A percentile compares a stretch with the other conserved stretches of the same genome.
These are phyloP conservation scores for Empidonax alnorum DNA, from an alignment of 2,113 vertebrate species.

Conservation along the genomic window DNA sequence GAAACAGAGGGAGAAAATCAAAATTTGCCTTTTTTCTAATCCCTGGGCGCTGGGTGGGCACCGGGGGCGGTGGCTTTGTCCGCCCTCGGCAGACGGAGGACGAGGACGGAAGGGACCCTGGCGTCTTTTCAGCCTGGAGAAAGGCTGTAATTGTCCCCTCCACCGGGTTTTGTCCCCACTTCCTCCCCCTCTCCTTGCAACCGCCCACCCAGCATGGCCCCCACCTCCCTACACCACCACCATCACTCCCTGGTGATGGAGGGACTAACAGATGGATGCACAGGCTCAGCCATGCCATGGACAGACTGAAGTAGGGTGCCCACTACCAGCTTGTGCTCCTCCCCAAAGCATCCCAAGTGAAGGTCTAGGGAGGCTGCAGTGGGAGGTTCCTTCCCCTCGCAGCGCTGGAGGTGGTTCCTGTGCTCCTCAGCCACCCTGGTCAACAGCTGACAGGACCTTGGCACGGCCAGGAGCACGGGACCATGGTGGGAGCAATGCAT, in stretches of 20 bases:
- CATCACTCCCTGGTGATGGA: background rate
- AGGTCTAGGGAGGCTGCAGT: background rate
- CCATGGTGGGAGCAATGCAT: rapidly evolving
- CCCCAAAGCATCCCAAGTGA: background rate
- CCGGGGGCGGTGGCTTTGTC: conserved; percentile 26
- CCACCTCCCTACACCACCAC: background rate
- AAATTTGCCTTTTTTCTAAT: conserved; percentile 43
- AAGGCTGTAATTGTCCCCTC: conserved; percentile 50
- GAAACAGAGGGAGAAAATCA: conserved; percentile 53
- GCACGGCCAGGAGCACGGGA: rapidly evolving
- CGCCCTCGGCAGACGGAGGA: background rate
- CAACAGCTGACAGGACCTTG: background rate
- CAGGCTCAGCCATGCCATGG: rapidly evolving
- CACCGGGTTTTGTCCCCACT: background rate
- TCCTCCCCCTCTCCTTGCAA: background rate
- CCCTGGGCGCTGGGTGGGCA: conserved; percentile 53
- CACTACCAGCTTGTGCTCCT: background rate
- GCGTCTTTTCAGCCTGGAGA: conserved; percentile 33
- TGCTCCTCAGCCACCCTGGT: background rate
- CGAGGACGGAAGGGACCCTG: conserved; percentile 20
- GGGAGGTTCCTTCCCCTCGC: rapidly evolving
- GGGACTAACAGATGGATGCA: rapidly evolving
- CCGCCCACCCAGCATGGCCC: rapidly evolving
- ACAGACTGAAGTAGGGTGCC: background rate
- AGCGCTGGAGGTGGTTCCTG: background rate